Evolutionary conservation across 92 coral and sea anemone species (phyloP), one percentile per base, ranked within the genome.

Genomic region (Porites lobata): DNA sequence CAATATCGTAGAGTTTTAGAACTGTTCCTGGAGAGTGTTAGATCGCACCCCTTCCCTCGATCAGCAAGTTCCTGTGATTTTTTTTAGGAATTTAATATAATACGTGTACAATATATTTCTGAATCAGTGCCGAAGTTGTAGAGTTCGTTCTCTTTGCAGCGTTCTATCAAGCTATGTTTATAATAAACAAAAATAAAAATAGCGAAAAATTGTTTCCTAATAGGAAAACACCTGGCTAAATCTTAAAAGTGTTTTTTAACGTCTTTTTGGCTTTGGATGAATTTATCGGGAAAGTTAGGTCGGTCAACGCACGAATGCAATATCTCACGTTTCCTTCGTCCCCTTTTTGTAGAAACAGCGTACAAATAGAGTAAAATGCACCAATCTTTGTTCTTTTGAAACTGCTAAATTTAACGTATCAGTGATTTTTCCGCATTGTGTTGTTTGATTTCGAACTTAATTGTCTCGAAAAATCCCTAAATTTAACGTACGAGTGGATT

Each of bases 141-240:
- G 64, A 57, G 79, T 58, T 63, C 58, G 62, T 1, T 73, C 54
- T 10, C 19, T 73, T 53, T 50, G 72, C 53, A 63, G 81, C 50
- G 13, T 24, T 59, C 5, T 71, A 84, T 61, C 62, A 18, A 65
- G 61, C 50, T 50, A 1, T 84, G 87, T 84, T 84, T 84, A 73
- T 29, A 15, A 61, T 84, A 84, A 84, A 84, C 87, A 73, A 72
- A 81, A 62, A 84, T 74, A 73, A 76, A 84, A 84, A 84, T 84
- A 74, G 81, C 17, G 65, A 84, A 74, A 73, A 84, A 84, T 62
- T 73, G 81, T 29, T 24, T 20, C 50, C 87, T 73, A 74, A 12
- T 38, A 58, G 61, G 4, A 1, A 54, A 15, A 43, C 87, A 84
- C 81, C 87, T 84, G 87, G 81, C 87, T 15, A 3, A 50, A 17